Evolutionary conservation across 2,113 vertebrate genomes (phyloP).

Genomic region (Piprites chloris): DNA sequence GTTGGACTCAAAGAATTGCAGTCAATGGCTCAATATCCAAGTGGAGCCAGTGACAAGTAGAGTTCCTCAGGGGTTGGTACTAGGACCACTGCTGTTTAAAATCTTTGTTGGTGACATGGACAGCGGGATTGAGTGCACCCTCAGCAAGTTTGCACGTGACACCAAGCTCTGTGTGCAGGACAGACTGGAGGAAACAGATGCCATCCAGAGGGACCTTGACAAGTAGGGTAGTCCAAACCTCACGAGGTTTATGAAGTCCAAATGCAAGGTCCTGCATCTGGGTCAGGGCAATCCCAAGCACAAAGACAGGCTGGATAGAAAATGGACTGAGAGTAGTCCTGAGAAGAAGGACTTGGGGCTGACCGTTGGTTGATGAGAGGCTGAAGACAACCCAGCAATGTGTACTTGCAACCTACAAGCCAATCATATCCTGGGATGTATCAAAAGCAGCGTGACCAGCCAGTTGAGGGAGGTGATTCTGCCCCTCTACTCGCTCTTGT

Average conservation of each 20-base stretch:
- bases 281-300: not conserved
- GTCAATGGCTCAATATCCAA: not conserved
- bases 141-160: not conserved
- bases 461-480: not conserved
- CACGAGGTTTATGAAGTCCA: not conserved
- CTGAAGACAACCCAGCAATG: not conserved
- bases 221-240: not conserved
- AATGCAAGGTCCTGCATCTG: not conserved
- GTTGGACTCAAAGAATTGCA: not conserved
- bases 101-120: fast-evolving
- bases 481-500: not conserved
- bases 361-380: not conserved
- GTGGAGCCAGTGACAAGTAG: not conserved
- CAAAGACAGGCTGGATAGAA: not conserved
- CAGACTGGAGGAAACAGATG: not conserved
- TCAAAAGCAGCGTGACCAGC: not conserved
- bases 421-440: not conserved
- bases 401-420: not conserved
- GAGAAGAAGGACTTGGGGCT: not conserved
- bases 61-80: not conserved
- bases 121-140: not conserved
- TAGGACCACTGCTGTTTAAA: not conserved
- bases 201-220: not conserved
- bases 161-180: not conserved
- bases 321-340: not conserved